These are phyloP conservation scores for Eupleurogrammus muticus DNA, from an alignment of 2,797 vertebrate genomes.

Conservation along the genomic window DNA sequence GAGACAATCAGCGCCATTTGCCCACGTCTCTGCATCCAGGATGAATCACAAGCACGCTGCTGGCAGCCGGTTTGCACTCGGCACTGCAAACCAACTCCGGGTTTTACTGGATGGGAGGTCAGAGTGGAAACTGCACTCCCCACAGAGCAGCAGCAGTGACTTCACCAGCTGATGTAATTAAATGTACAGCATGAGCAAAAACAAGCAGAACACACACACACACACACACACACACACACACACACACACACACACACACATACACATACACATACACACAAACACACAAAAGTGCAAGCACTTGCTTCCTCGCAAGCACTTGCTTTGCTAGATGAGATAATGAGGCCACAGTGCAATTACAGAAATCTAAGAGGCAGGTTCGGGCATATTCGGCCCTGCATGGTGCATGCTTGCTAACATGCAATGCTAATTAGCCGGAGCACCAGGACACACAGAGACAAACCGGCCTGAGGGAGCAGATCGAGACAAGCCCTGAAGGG, in stretches of 20 bases:
- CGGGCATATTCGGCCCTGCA: constrained; percentile 62
- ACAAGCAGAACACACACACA: constrained; percentile 39
- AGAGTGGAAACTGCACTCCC: constrained; percentile 47
- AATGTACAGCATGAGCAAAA: constrained; percentile 64
- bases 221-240: constrained; percentile 20
- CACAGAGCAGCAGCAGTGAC: constrained; percentile 42
- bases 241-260: constrained; percentile 19
- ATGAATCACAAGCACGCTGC: constrained; percentile 48
- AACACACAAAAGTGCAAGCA: too few relatives aligned
- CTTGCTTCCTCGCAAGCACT: constrained; percentile 41
- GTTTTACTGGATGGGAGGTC: constrained; percentile 48
- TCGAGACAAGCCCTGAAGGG: constrained; percentile 49
- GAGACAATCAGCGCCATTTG: constrained; percentile 70
- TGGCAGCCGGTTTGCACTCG: constrained; percentile 38
- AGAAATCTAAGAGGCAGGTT: constrained; percentile 78
- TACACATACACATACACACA: constrained; percentile 5
- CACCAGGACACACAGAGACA: constrained; percentile 55
- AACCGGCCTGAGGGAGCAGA: constrained; percentile 52
- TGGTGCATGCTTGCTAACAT: constrained; percentile 66
- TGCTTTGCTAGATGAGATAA: constrained; percentile 63
- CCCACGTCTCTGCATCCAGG: constrained; percentile 51
- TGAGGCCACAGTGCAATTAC: constrained; percentile 77
- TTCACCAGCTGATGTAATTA: constrained; percentile 57
- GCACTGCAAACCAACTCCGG: constrained; percentile 25
- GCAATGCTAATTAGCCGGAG: constrained; percentile 76